phyloP scores from a whole-genome alignment of 2,797 vertebrate genomes.

The Premnoplex brunnescens region DNA sequence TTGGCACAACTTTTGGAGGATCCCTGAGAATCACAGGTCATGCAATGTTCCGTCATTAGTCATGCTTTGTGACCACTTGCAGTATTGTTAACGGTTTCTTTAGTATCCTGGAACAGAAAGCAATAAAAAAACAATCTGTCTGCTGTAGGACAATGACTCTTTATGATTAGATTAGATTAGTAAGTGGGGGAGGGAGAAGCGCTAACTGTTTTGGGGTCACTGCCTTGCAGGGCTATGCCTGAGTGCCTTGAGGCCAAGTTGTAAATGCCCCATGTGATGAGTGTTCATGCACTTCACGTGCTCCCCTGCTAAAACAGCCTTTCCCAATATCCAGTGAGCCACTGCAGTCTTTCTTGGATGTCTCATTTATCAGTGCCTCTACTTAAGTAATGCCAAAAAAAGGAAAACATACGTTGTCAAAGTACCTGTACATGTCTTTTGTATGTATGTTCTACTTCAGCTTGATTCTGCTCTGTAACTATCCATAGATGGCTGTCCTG shows the following conservation, averaged over 20 bases:
- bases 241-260: background rate
- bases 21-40: slow-evolving; percentile 41
- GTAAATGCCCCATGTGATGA: background rate
- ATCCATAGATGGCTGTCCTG: accelerated
- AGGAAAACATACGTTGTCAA: background rate
- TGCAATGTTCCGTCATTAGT: slow-evolving; percentile 41
- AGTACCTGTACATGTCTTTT: background rate
- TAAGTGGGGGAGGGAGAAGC: background rate
- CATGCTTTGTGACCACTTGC: slow-evolving; percentile 50
- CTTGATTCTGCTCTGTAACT: background rate
- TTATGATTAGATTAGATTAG: slow-evolving; percentile 34
- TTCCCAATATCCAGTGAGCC: background rate
- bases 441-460: background rate
- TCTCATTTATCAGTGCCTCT: background rate
- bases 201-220: background rate
- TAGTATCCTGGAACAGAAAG: slow-evolving; percentile 35
- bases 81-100: slow-evolving; percentile 41
- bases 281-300: background rate
- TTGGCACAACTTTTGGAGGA: slow-evolving; percentile 40
- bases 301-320: background rate
- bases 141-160: slow-evolving; percentile 27
- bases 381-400: background rate
- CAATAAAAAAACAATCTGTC: slow-evolving; percentile 52
- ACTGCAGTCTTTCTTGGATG: background rate
- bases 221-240: background rate